Conservation (phyloP, 2,888 invertebrate genomes). For the Habrosyne pyritoides region DNA sequence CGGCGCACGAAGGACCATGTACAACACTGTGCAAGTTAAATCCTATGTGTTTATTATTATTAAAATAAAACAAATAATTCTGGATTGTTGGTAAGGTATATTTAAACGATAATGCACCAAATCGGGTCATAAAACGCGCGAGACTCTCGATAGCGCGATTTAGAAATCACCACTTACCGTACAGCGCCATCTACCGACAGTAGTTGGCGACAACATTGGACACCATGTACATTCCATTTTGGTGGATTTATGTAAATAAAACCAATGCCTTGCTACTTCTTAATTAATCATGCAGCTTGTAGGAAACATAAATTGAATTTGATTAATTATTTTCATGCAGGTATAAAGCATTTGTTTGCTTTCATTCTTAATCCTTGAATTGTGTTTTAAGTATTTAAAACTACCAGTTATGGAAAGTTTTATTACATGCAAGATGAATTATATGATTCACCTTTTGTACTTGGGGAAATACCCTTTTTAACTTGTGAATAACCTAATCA, state of each 20-base stretch:
- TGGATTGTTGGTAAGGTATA: no score
- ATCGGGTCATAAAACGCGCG: no score
- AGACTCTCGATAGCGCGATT: no score
- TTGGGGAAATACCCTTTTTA: not conserved
- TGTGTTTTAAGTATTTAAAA: not conserved
- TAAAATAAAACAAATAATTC: no score
- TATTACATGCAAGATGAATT: not conserved
- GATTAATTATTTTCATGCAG: conserved; percentile 10
- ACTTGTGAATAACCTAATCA: not conserved
- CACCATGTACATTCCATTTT: not conserved
- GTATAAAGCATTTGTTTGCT: not conserved
- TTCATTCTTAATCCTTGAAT: not conserved
- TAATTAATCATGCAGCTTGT: not conserved
- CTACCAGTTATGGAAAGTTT: not conserved
- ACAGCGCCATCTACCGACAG: no score
- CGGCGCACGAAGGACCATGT: no score
- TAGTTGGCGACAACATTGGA: no score
- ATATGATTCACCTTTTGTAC: no score
- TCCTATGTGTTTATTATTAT: no score
- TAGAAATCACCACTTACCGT: no score
- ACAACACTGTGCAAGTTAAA: no score
- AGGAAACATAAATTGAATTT: not conserved
- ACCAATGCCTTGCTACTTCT: not conserved
- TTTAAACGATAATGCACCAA: no score
- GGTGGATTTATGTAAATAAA: not conserved